Percentiles rank a stretch among this genome's conserved stretches.
These are phyloP conservation scores for Urophycis tenuis DNA, from an alignment of 2,797 vertebrate species.

Conservation along the genomic window DNA sequence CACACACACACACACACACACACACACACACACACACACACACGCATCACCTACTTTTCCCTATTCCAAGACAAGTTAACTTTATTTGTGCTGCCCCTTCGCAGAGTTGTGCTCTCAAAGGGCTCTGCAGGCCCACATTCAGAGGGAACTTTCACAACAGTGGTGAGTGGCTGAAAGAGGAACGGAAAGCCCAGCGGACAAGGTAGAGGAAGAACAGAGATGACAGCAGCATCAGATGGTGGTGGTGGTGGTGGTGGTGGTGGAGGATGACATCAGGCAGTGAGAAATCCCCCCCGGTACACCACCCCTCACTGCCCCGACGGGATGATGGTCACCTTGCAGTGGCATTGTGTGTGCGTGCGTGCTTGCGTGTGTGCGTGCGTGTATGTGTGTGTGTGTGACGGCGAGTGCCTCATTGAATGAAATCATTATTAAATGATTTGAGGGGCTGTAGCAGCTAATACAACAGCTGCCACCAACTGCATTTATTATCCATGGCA, in stretches of 20 bases:
- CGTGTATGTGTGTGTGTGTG: not conserved
- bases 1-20: constrained; percentile 7
- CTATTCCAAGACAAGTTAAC: not conserved
- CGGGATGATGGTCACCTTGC: not conserved
- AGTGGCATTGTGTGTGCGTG: not conserved
- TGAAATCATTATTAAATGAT: not conserved
- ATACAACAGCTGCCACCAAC: not conserved
- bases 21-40: constrained; percentile 10
- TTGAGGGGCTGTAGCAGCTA: not conserved
- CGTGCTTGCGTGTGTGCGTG: constrained; percentile 2
- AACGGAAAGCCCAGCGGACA: not conserved
- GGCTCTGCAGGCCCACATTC: not conserved
- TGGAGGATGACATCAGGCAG: not conserved
- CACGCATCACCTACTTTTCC: not conserved
- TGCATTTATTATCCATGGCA: not conserved
- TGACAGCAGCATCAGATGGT: not conserved
- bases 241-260: not conserved
- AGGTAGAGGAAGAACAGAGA: not conserved
- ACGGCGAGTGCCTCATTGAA: not conserved
- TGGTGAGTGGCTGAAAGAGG: not conserved
- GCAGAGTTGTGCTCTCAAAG: not conserved
- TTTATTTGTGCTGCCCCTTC: not conserved
- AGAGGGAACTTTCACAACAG: not conserved
- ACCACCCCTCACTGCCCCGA: not conserved
- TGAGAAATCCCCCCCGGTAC: not conserved